Percentiles rank a stretch among this genome's conserved stretches.
Evolutionary conservation across 2,888 invertebrate genomes (phyloP).

Genomic region (Dynastes tityus): DNA sequence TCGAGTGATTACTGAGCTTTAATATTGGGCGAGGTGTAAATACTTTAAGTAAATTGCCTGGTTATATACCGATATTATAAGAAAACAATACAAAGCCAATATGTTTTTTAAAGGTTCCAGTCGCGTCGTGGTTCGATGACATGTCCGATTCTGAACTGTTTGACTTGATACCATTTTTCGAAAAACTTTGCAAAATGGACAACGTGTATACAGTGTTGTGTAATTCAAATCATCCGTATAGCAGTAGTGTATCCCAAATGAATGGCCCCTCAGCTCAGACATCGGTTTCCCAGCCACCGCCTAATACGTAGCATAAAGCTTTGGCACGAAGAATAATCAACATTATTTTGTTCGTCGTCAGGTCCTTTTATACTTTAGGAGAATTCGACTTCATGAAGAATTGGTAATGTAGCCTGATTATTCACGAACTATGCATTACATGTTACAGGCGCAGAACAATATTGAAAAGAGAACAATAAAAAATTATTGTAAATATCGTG

Average conservation of each 20-base stretch:
- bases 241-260: slow-evolving; percentile 66
- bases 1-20: too few relatives aligned
- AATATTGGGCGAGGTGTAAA: too few relatives aligned
- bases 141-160: slow-evolving; percentile 97
- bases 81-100: not conserved
- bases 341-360: slow-evolving; percentile 60
- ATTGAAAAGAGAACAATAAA: slow-evolving; percentile 10
- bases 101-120: slow-evolving; percentile 84
- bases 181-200: slow-evolving; percentile 96
- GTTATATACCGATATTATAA: too few relatives aligned
- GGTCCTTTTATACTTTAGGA: slow-evolving; percentile 60
- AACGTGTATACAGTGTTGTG: slow-evolving; percentile 96
- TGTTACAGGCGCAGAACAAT: slow-evolving; percentile 19
- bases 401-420: slow-evolving; percentile 52
- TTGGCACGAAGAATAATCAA: slow-evolving; percentile 55
- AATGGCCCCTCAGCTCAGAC: slow-evolving; percentile 61
- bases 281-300: slow-evolving; percentile 57
- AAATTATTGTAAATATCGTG: slow-evolving; percentile 36
- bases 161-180: slow-evolving; percentile 98
- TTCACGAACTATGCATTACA: slow-evolving; percentile 15
- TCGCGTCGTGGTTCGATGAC: slow-evolving; percentile 99
- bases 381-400: slow-evolving; percentile 56
- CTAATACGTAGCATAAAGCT: slow-evolving; percentile 65
- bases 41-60: too few relatives aligned
- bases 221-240: slow-evolving; percentile 91